Base-by-base conservation (phyloP, 1,140 invertebrate species). In the Ganaspis sp. region DNA sequence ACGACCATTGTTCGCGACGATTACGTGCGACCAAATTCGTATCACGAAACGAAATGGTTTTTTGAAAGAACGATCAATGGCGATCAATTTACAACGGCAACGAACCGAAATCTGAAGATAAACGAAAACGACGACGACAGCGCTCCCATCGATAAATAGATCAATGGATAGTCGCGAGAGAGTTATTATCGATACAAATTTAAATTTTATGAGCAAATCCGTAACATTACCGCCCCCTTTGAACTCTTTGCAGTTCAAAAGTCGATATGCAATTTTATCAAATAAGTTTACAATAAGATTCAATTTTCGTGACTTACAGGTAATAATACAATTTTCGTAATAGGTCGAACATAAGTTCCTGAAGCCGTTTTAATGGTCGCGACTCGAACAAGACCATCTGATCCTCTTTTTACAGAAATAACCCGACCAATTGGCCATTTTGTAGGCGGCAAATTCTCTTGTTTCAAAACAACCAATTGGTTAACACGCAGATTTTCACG, bases 201-300 rank as follows among this genome's bases (percentile, higher is more conserved):
- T n/a, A n/a, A n/a, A n/a, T n/a, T n/a, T n/a, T n/a, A n/a, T n/a
- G n/a, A n/a, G n/a, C n/a, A n/a, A 40, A 15, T 45, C 15, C 11
- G 3, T n/a, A 49, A 49, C 45, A 49, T 49, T 17, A 49, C 45
- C 45, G 45, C 45, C 45, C 1, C n/a, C 45, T n/a, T 49, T 49
- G n/a, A 49, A 49, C 45, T 49, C 45, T 49, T n/a, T 17, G 45
- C 8, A n/a, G 45, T 49, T 49, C 45, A 49, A 49, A 49, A 49
- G 6, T 5, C n/a, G 15, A 3, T 17, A 49, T 8, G 3, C 8
- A 17, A 6, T n/a, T 49, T n/a, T 17, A 49, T 15, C 42, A 49
- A 17, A 4, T 4, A 17, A 4, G 1, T 40, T 40, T 49, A 49
- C 1, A 49, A 49, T 0, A 49, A 17, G 17, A n/a, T 17, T n/a